These are phyloP conservation scores for Mus musculus DNA, from an alignment of 2,113 vertebrate genomes.

Conservation along the genomic window DNA sequence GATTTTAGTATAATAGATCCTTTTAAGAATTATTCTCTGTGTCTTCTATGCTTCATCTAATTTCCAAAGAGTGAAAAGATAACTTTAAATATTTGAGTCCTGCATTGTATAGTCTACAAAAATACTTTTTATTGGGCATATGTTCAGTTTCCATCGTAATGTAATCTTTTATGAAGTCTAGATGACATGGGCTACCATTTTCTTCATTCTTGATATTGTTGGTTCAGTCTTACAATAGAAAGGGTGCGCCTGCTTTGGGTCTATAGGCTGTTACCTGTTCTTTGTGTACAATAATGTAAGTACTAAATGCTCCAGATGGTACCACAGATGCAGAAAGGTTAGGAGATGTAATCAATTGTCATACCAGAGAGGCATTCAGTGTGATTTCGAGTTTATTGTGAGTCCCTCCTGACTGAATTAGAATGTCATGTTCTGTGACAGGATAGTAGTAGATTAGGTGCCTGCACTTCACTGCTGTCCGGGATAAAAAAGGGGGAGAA, in stretches of 20 bases:
- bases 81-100: not conserved
- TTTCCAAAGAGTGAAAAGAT: not conserved
- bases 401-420: slow-evolving; percentile 80
- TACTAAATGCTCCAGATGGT: slow-evolving; percentile 79
- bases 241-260: not conserved
- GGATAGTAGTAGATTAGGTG: slow-evolving; percentile 61
- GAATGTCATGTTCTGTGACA: slow-evolving; percentile 81
- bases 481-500: not conserved
- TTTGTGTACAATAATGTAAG: slow-evolving; percentile 73
- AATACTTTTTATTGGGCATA: not conserved
- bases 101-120: not conserved
- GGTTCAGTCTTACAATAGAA: not conserved
- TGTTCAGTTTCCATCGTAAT: not conserved
- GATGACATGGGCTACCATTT: not conserved
- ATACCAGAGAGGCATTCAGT: slow-evolving; percentile 71
- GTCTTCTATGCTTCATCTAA: not conserved
- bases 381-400: slow-evolving; percentile 78
- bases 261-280: slow-evolving; percentile 66
- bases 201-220: not conserved
- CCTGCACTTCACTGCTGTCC: slow-evolving; percentile 49
- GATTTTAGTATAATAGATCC: not conserved
- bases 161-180: slow-evolving; percentile 24
- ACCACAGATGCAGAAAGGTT: slow-evolving; percentile 82
- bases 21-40: not conserved
- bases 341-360: slow-evolving; percentile 82